A percentile compares a stretch with the other conserved stretches of the same genome.
Conservation (phyloP, 2,797 vertebrate species). For the Nyctalus aviator region DNA sequence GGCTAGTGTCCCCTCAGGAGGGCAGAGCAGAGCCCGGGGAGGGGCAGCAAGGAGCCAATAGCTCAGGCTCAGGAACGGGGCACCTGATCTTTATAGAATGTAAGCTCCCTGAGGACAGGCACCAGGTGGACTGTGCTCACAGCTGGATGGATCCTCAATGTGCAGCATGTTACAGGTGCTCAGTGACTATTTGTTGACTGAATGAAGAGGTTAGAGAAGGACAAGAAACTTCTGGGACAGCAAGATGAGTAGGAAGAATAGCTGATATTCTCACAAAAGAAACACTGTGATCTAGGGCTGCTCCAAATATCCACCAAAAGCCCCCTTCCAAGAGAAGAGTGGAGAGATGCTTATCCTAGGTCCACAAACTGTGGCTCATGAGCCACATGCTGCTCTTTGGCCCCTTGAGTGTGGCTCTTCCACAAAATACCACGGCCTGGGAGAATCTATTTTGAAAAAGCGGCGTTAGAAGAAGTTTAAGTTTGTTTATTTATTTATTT, state of each 20-base stretch:
- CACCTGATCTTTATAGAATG: background rate
- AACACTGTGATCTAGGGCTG: background rate
- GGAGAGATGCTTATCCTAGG: background rate
- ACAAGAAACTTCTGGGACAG: background rate
- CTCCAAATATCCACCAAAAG: background rate
- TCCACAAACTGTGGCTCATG: too few relatives aligned
- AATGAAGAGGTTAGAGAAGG: background rate
- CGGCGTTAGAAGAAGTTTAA: too few relatives aligned
- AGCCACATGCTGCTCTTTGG: too few relatives aligned
- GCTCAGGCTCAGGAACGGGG: background rate
- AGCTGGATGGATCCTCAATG: background rate
- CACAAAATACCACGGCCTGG: too few relatives aligned
- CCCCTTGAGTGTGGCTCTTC: too few relatives aligned
- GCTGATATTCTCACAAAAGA: background rate
- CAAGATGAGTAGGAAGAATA: background rate
- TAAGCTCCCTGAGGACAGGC: background rate
- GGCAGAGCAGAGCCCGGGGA: background rate
- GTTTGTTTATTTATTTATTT: too few relatives aligned
- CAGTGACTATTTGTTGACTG: background rate
- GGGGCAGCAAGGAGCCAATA: background rate
- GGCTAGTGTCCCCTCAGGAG: background rate
- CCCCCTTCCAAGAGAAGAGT: background rate
- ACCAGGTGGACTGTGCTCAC: too few relatives aligned
- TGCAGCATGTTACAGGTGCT: background rate
- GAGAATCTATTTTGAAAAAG: too few relatives aligned